These are phyloP conservation scores for Acronicta leporina DNA, from an alignment of 2,888 invertebrate genomes.

Conservation along the genomic window DNA sequence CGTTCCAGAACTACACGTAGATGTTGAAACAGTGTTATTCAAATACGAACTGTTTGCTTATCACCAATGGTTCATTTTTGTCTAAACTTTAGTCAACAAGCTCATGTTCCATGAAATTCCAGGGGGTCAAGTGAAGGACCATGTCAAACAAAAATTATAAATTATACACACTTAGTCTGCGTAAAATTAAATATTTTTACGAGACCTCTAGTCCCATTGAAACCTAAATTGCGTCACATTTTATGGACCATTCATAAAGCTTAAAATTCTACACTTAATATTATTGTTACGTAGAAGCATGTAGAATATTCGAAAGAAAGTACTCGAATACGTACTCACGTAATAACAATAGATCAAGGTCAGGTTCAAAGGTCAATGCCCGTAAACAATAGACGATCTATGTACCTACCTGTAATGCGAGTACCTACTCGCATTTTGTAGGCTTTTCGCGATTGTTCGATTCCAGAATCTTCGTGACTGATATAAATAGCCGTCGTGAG, in stretches of 20 bases:
- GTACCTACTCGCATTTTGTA: no score
- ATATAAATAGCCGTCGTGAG: no score
- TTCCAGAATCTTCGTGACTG: no score
- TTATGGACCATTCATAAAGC: slow-evolving; percentile 2
- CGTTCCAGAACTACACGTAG: no score
- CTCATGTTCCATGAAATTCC: not conserved
- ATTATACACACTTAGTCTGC: slow-evolving; percentile 12
- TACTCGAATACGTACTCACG: no score
- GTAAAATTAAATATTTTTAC: slow-evolving; percentile 19
- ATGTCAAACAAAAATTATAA: slow-evolving; percentile 4
- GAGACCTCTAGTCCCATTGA: slow-evolving; percentile 1
- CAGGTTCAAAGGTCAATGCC: no score
- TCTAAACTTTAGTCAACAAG: slow-evolving; percentile 1
- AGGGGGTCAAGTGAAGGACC: not conserved
- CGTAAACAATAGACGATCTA: no score
- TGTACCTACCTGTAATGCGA: no score
- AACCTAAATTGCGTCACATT: slow-evolving; percentile 8
- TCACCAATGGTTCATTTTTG: not conserved
- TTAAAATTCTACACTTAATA: slow-evolving; percentile 2
- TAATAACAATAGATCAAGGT: no score
- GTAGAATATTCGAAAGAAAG: no score
- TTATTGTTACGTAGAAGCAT: not conserved
- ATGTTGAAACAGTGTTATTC: not conserved
- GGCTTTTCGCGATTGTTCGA: no score
- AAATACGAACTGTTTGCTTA: no score